Conservation (phyloP, 2,113 vertebrate genomes). For the Muntiacus muntjak region DNA sequence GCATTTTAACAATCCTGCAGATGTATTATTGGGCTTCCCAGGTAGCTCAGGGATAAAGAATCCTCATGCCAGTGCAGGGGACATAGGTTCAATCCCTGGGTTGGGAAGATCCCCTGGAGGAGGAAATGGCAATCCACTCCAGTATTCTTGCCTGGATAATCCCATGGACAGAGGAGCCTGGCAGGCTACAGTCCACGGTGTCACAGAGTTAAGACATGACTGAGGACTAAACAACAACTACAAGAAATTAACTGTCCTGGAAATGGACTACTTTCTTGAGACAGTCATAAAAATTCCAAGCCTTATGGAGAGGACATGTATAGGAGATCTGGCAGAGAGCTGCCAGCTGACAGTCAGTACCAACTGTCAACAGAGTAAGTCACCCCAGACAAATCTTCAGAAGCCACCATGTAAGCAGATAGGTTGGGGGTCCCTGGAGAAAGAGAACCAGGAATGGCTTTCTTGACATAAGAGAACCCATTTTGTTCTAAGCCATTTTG, state of each 20-base stretch:
- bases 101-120: neutral
- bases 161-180: neutral
- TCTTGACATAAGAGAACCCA: neutral
- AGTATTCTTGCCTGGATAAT: neutral
- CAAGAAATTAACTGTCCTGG: neutral
- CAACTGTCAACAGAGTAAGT: fast-evolving
- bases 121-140: neutral
- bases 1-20: neutral
- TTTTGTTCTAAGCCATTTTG: neutral
- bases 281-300: neutral
- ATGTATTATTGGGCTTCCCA: neutral
- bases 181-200: neutral
- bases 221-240: neutral
- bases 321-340: too few relatives aligned
- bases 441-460: neutral
- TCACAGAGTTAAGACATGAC: neutral
- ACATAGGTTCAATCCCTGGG: neutral
- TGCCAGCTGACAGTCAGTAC: neutral
- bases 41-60: neutral
- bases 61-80: neutral
- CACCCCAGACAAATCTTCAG: neutral
- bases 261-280: neutral
- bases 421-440: neutral
- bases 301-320: fast-evolving
- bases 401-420: neutral